Base-by-base conservation (phyloP, 1,140 invertebrate genomes). In the Pseudoatta argentina region DNA sequence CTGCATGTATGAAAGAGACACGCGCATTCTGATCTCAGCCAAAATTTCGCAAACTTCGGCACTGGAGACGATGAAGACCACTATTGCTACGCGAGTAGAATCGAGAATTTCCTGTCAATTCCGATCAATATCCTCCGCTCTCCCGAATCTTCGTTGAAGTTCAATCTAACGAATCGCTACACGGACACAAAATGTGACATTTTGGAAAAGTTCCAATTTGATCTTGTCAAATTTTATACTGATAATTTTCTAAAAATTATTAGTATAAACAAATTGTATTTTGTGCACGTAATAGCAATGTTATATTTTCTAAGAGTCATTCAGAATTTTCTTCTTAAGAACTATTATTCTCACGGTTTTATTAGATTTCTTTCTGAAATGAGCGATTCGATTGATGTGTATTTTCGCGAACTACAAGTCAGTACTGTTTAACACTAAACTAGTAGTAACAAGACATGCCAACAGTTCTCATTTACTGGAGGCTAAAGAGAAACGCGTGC, bases 401-500 rank as follows among this genome's bases (percentile, higher is more conserved):
- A 39, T 18, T 71, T 71, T 24, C 78, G 34, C 78, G 5, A 21
- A 27, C 12, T 57, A 44, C 10, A 16, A 8, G 34, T 79, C 30
- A 44, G 4, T 14, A 6, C 30, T 21, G 27, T 48, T 82, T 48
- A 30, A 72, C 7, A 55, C 48, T 79, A 55, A 79, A 73, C 57
- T 73, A 83, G 14, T 59, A 34, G 34, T 48, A 82, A 59, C 66
- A 24, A 48, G 44, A 55, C 48, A 66, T n/a, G n/a, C 39, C 59
- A 27, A 77, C 61, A 24, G 39, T 81, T 66, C 55, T 73, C 79
- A 24, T 82, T 82, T 73, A 59, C 10, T 18, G 67, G 24, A 72
- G n/a, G n/a, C 24, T 61, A 18, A 73, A 82, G 55, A 73, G 55
- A 83, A 83, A 73, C 79, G 79, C 12, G 69, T 59, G 69, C 24